Evolutionary conservation across 2,113 vertebrate species (phyloP), one percentile per base, ranked within the genome.

Genomic region (Leiothrix lutea): DNA sequence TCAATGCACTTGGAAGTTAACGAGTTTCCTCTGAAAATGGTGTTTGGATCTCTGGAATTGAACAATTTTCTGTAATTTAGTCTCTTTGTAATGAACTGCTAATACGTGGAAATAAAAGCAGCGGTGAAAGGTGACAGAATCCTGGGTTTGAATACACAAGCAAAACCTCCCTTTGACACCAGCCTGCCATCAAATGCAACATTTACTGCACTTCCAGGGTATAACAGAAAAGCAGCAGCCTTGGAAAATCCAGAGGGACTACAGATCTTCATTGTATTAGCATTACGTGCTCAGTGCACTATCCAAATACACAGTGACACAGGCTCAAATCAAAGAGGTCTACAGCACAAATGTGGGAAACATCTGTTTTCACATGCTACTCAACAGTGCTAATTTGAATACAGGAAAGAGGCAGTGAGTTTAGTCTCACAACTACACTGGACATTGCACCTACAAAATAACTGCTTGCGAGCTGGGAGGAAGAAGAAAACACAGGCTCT

Each of bases 1-100:
- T 99, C 99, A 44, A 99, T 99, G 97, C 99, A 99, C 96, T 99
- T 99, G 80, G 99, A 99, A 3, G 99, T 99, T 95, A 99, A 96
- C 0, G 99, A 99, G 96, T 99, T 99, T 86, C 99, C 99, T 86
- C 99, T 98, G 97, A 99, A 99, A 97, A 99, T 99, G 90, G 99
- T 99, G 96, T 99, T 99, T 88, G 99, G 99, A 97, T 99, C 99
- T 98, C 99, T 99, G 89, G 25, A 97, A 98, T 70, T 64, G 57
- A 97, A 96, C 22, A 92, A 69, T 69, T 95, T 96, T 60, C 10
- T 57, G 62, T 36, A 62, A 62, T 87, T 81, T 96, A 92, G 70
- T 51, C 38, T 86, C 65, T 90, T 75, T 42, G 29, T 53, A 90
- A 94, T 56, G 56, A 92, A 70, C 45, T 61, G 80, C 42, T 88